Base-by-base conservation (phyloP, 2,113 vertebrate genomes). In the Dermatemys mawii region DNA sequence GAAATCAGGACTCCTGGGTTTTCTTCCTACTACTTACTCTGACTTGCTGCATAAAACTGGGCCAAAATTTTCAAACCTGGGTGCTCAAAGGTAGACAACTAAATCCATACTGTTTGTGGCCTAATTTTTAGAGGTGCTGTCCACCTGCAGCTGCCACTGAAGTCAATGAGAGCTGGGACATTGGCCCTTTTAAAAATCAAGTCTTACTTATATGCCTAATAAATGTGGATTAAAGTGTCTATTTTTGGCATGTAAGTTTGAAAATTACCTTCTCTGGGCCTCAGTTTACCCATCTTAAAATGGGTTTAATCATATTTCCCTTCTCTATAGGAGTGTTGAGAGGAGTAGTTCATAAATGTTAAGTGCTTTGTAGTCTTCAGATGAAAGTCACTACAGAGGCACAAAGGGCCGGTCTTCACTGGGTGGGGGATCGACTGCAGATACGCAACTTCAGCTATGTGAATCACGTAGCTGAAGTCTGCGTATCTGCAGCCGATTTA, bases 321-420 rank as follows among this genome's bases (percentile, higher is more conserved):
- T 82, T 85, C 38, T 94, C 95, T 92, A 51, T 46, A 83, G 73
- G 88, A 93, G 26, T 83, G 91, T 88, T 1, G 0, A 87, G 84
- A 90, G 63, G 73, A 22, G 87, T 85, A 84, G 41, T 90, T 92
- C 88, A 94, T 91, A 93, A 92, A 46, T 84, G 84, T 89, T 94
- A 88, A 67, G 83, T 95, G 94, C 81, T 94, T 97, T 96, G 94
- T 86, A 78, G 83, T 73, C 84, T 94, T 96, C 89, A 96, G 94
- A 96, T 96, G 94, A 97, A 97, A 97, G 93, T 88, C 95, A 94
- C 88, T 96, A 90, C 83, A 78, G 93, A 93, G 89, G 93, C 96
- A 96, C 95, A 95, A 95, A n/a, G n/a, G n/a, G n/a, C n/a, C n/a
- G n/a, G n/a, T n/a, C n/a, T n/a, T n/a, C n/a, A n/a, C n/a, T n/a